Base-by-base conservation (phyloP, 2,113 vertebrate species). In the Dunckerocampus dactyliophorus region DNA sequence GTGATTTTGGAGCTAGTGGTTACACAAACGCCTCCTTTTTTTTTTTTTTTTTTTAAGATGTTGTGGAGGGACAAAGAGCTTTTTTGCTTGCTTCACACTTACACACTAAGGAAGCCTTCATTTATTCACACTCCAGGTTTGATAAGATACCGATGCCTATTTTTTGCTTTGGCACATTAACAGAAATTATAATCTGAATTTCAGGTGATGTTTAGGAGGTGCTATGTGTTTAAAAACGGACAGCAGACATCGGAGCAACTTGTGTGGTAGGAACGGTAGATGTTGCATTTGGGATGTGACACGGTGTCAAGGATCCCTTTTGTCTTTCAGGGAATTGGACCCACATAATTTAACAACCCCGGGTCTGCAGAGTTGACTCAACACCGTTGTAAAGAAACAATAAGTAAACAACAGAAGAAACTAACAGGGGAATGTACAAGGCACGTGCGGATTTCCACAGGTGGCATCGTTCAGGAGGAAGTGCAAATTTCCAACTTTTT, bases 401-500 rank as follows among this genome's bases (percentile, higher is more conserved):
- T 63, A 62, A 50, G 62, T 54, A 47, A 56, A 28, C 42, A 62
- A 45, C 60, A 54, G 55, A 57, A 67, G n/a, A 61, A 71, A 63
- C 49, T 45, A 54, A 57, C 56, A 65, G 19, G 10, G 67, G 69
- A 69, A 60, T 77, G 60, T 74, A 78, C 64, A 88, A 90, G 87
- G 84, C 82, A 90, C 76, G 54, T 66, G 76, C 77, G 65, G 73
- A 64, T 75, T 76, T 85, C 70, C 71, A 79, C 50, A 72, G 59
- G 58, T 22, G 8, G 56, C 7, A 31, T 71, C 65, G 62, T 69
- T 42, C 52, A 14, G 51, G 56, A 56, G 56, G 66, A 58, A 83
- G 71, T 79, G 71, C 63, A 82, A 85, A 67, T 66, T 62, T 47
- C 49, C 12, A 28, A 50, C 52, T 85, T 74, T 87, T 86, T 88